These are phyloP conservation scores for Lates japonicus DNA, from an alignment of 2,797 vertebrate species.

Conservation along the genomic window DNA sequence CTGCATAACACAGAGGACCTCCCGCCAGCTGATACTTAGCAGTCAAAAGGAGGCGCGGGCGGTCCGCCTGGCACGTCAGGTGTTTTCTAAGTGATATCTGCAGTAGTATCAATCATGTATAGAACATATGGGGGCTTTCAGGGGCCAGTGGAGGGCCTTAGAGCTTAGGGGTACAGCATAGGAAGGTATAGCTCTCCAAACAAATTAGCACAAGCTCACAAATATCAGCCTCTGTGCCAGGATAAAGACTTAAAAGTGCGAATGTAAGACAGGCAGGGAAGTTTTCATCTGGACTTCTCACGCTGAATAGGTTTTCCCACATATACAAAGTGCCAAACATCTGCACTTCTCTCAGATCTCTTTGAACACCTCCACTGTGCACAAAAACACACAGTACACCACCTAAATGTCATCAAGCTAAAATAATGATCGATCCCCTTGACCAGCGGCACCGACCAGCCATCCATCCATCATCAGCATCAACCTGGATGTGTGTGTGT, in stretches of 20 bases:
- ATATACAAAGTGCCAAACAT: constrained; percentile 18
- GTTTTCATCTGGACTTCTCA: constrained; percentile 24
- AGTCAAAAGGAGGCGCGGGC: constrained; percentile 71
- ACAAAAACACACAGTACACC: constrained; percentile 12
- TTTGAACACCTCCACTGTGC: not conserved
- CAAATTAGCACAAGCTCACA: constrained; percentile 56
- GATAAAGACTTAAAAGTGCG: constrained; percentile 16
- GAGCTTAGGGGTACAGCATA: constrained; percentile 32
- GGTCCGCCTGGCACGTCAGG: constrained; percentile 72
- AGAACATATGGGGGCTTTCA: constrained; percentile 50
- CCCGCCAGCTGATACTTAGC: constrained; percentile 82
- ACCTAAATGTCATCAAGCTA: constrained; percentile 57
- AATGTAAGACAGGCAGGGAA: not conserved
- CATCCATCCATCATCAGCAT: constrained; percentile 74
- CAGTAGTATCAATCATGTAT: constrained; percentile 80
- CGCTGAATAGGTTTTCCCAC: not conserved
- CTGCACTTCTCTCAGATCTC: constrained; percentile 15
- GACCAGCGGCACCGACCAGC: constrained; percentile 27
- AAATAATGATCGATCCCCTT: constrained; percentile 59
- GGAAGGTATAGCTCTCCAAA: constrained; percentile 44
- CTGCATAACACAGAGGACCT: constrained; percentile 86
- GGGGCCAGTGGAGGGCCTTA: constrained; percentile 48
- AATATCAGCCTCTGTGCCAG: constrained; percentile 17
- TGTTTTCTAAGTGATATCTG: constrained; percentile 85
- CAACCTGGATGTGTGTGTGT: constrained; percentile 69